These are phyloP conservation scores for Portunus trituberculatus DNA, from an alignment of 1,140 invertebrate genomes.

Conservation along the genomic window DNA sequence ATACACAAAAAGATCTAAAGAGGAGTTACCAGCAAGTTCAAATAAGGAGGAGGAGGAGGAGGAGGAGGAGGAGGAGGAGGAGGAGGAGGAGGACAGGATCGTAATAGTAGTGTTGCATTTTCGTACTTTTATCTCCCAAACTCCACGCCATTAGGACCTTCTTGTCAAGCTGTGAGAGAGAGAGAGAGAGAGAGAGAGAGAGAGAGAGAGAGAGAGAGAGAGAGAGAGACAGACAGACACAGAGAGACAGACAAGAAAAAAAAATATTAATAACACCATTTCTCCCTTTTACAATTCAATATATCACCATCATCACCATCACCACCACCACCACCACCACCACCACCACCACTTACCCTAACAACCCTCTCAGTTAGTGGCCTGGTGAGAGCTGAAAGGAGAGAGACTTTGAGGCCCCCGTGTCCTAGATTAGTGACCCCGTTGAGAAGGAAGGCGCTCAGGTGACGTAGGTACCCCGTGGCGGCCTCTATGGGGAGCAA, in stretches of 20 bases:
- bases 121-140: slow-evolving; percentile 77
- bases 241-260: too few species aligned
- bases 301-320: too few species aligned
- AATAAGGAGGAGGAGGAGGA: not conserved
- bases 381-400: slow-evolving; percentile 72
- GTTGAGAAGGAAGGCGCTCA: slow-evolving; percentile 70
- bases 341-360: slow-evolving; percentile 55
- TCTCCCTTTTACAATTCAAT: too few species aligned
- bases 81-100: slow-evolving; percentile 55
- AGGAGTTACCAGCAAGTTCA: not conserved
- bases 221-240: slow-evolving; percentile 12
- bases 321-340: not conserved
- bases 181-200: not conserved
- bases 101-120: slow-evolving; percentile 78
- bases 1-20: not conserved
- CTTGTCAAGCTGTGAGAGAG: slow-evolving; percentile 81
- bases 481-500: slow-evolving; percentile 81
- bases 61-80: not conserved
- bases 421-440: slow-evolving; percentile 37
- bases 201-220: not conserved
- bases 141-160: slow-evolving; percentile 80
- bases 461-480: slow-evolving; percentile 75
- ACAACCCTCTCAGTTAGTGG: slow-evolving; percentile 76
- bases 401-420: slow-evolving; percentile 62
- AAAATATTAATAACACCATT: too few species aligned